Base-by-base conservation (phyloP, 2,797 vertebrate genomes). In the Channallabes apus region DNA sequence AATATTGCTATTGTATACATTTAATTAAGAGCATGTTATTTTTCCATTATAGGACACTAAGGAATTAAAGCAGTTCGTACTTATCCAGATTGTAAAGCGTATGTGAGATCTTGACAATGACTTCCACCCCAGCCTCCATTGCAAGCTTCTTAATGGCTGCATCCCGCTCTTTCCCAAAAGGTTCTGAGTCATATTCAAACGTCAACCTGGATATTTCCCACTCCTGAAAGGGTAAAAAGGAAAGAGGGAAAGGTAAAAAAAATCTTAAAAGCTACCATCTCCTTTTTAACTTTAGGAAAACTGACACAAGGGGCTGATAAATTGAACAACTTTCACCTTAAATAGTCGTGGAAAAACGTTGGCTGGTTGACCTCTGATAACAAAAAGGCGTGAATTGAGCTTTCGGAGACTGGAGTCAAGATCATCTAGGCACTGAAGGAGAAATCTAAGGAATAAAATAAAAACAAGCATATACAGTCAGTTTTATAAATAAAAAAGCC, bases 131-230 rank as follows among this genome's bases (percentile, higher is more conserved):
- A 0, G 95, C 95, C 90, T 96, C 95, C 91, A 90, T 95, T 5
- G 95, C 94, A 79, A 96, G 93, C 89, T 96, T 96, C 89, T 94
- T 95, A 87, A 96, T 95, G 89, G 95, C 95, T 18, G 95, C 95
- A 6, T 96, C 95, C 69, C 95, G 88, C 87, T 96, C 95, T 85
- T 96, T 96, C 64, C 95, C 95, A 62, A 95, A 96, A 5, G 95
- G 95, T 90, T 96, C 95, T 0, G 94, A 95, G 78, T 96, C 95
- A 2, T 96, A 95, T 82, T 96, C 95, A 2, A 95, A 96, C 35
- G 95, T 95, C 86, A 96, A 90, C 56, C 94, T 93, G 41, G 93
- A 93, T 90, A 96, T 95, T 91, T 95, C 95, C 95, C 95, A 96
- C 88, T 96, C 95, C 95, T 96, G 86, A 61, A 80, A 2, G 0